phyloP scores from a whole-genome alignment of 1,140 invertebrate genomes.

The Drosophila ohnishii region DNA sequence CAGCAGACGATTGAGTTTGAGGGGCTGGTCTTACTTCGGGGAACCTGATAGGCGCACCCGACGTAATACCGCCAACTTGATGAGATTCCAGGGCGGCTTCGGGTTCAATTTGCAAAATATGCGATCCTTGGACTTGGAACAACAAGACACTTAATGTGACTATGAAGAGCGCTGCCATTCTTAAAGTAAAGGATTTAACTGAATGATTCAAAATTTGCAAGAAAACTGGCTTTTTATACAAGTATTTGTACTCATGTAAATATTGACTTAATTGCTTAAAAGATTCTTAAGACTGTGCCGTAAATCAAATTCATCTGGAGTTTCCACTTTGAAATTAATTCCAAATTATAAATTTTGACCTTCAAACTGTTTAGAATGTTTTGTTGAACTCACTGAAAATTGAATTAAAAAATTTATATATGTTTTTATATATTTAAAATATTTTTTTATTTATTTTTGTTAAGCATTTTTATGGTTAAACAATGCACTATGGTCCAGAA shows the following conservation, averaged over 20 bases:
- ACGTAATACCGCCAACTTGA: neutral
- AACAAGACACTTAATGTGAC: neutral
- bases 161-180: neutral
- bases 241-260: neutral
- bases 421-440: neutral
- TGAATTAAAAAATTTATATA: no score
- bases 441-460: neutral
- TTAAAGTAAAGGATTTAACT: no score
- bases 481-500: no score
- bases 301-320: slow-evolving; percentile 11
- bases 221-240: slow-evolving; percentile 4
- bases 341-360: neutral
- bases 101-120: neutral
- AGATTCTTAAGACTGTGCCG: neutral
- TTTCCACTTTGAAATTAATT: slow-evolving; percentile 6
- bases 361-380: neutral
- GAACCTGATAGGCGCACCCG: slow-evolving; percentile 12
- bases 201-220: neutral
- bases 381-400: neutral
- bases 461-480: neutral
- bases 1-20: neutral
- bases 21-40: slow-evolving; percentile 9
- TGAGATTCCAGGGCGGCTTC: neutral
- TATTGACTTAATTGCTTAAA: slow-evolving; percentile 2
- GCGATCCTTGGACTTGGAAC: slow-evolving; percentile 3